Conservation (phyloP, 2,113 vertebrate species). For the Oreocharis arfaki region DNA sequence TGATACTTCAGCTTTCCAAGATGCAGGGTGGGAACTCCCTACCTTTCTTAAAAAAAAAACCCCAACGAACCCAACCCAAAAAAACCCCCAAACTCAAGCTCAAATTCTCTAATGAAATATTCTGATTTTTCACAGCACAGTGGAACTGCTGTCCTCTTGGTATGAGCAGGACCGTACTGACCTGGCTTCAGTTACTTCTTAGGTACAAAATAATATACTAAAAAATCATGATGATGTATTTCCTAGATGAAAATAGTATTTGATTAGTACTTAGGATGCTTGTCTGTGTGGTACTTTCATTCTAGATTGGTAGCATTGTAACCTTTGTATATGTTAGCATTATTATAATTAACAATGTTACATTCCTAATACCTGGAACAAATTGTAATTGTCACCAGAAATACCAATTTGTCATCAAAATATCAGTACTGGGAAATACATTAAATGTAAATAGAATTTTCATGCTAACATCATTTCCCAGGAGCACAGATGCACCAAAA, state of each 20-base stretch:
- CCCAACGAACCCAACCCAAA: not conserved
- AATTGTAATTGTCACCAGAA: not conserved
- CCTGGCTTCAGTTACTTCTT: not conserved
- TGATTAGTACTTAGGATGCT: not conserved
- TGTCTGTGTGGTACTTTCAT: not conserved
- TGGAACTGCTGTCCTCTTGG: not conserved
- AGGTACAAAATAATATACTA: not conserved
- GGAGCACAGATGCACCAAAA: not conserved
- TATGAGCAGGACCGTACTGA: not conserved
- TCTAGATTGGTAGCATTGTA: not conserved
- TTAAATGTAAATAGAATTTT: not conserved
- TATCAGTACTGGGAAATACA: not conserved
- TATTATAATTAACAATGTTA: not conserved
- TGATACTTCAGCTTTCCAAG: not conserved
- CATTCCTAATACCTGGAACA: not conserved
- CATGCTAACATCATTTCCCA: not conserved
- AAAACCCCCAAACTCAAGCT: not conserved
- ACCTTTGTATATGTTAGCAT: not conserved
- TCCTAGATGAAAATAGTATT: not conserved
- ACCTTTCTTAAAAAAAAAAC: not conserved
- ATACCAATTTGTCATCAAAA: not conserved
- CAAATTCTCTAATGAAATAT: not conserved
- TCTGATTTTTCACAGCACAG: not conserved
- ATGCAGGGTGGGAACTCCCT: not conserved
- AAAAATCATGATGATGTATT: not conserved